A percentile compares a stretch with the other conserved stretches of the same genome.
These are phyloP conservation scores for Rhopalosiphum nymphaeae DNA, from an alignment of 2,888 invertebrate genomes.

Conservation along the genomic window DNA sequence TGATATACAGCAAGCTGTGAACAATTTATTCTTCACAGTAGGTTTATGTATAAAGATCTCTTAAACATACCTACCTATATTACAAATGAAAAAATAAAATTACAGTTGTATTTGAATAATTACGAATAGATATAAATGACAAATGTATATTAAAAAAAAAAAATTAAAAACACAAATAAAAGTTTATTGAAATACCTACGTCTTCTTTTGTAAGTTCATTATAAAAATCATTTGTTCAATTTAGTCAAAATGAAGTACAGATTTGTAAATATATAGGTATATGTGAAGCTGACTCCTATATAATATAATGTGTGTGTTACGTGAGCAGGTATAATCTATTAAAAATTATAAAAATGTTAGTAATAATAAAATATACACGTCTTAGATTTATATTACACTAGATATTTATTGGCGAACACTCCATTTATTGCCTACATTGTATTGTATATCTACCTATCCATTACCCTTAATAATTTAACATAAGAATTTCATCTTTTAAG, in stretches of 20 bases:
- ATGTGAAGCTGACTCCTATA: too few species aligned
- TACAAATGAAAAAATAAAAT: background rate
- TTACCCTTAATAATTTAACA: background rate
- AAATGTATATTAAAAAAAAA: background rate
- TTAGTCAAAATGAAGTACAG: too few species aligned
- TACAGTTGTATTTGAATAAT: background rate
- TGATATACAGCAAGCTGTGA: background rate
- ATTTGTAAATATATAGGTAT: too few species aligned
- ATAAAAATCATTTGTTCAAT: background rate
- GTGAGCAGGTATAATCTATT: too few species aligned
- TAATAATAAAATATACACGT: too few species aligned
- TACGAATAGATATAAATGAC: background rate
- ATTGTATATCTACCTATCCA: background rate
- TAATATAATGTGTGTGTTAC: too few species aligned
- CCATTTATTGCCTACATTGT: too few species aligned
- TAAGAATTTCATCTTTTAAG: background rate
- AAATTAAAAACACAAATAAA: background rate
- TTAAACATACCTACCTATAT: background rate
- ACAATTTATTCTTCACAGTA: constrained; percentile 16
- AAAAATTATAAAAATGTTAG: too few species aligned
- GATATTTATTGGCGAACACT: too few species aligned
- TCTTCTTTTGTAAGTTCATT: background rate
- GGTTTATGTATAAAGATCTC: background rate
- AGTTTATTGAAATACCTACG: background rate
- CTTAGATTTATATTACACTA: too few species aligned